Percentiles rank a stretch among this genome's conserved stretches.
Conservation (phyloP, 1,140 invertebrate genomes). For the Tenebrio molitor region DNA sequence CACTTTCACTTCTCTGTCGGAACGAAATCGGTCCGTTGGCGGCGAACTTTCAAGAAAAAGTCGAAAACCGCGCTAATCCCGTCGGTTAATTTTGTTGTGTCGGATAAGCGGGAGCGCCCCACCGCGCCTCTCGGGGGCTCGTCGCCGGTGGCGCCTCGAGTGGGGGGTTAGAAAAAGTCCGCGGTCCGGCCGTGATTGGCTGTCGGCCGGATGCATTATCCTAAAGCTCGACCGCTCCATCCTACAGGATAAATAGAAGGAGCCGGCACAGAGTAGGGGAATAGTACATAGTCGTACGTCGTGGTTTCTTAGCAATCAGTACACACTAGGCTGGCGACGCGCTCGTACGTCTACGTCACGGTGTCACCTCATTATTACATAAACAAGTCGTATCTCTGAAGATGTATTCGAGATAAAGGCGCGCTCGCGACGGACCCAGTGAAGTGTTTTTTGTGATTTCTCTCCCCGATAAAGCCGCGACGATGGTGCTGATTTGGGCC, state of each 20-base stretch:
- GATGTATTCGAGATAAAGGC: conserved; percentile 41
- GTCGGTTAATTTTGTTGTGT: too few relatives aligned
- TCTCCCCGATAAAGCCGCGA: neutral
- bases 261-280: conserved; percentile 45
- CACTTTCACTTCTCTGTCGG: too few relatives aligned
- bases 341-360: conserved; percentile 41
- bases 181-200: neutral
- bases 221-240: conserved; percentile 44
- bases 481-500: neutral
- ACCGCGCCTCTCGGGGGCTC: too few relatives aligned
- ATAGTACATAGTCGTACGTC: conserved; percentile 49
- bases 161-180: neutral
- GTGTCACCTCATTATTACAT: conserved; percentile 52
- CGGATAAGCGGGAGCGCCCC: too few relatives aligned
- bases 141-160: too few relatives aligned
- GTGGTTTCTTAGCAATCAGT: conserved; percentile 51
- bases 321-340: conserved; percentile 45
- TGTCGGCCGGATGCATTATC: conserved; percentile 33
- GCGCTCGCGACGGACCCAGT: conserved; percentile 29
- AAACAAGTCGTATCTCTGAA: conserved; percentile 47
- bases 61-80: too few relatives aligned
- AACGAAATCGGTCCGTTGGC: too few relatives aligned
- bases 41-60: too few relatives aligned
- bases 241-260: conserved; percentile 49
- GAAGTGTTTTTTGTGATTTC: conserved; percentile 48